Evolutionary conservation across 2,888 invertebrate species (phyloP).

Genomic region (Agriotes lineatus): DNA sequence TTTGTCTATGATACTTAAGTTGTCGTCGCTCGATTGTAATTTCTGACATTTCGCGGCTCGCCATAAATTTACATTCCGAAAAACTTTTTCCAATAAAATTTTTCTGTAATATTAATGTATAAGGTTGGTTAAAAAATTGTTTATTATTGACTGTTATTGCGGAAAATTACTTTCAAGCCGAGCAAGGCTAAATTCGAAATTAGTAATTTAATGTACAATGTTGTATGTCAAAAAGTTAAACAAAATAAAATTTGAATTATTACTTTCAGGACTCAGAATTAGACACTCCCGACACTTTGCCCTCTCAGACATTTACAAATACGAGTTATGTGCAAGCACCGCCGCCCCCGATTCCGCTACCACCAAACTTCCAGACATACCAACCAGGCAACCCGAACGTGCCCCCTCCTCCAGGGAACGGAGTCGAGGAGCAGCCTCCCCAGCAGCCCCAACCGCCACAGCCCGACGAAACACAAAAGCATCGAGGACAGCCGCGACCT

Average conservation of each 20-base stretch:
- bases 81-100: too few species aligned
- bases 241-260: not conserved
- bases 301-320: constrained; percentile 88
- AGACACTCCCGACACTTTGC: constrained; percentile 81
- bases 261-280: constrained; percentile 78
- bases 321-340: constrained; percentile 78
- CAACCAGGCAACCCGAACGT: constrained; percentile 57
- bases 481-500: constrained; percentile 50
- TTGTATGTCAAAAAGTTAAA: too few species aligned
- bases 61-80: too few species aligned
- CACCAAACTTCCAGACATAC: constrained; percentile 66
- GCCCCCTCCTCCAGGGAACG: constrained; percentile 53
- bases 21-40: too few species aligned
- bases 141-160: too few species aligned
- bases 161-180: too few species aligned
- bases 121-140: too few species aligned
- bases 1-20: too few species aligned
- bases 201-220: too few species aligned
- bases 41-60: too few species aligned
- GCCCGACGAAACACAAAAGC: constrained; percentile 56
- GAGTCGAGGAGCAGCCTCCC: constrained; percentile 48
- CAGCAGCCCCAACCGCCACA: constrained; percentile 55
- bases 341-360: constrained; percentile 71
- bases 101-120: too few species aligned
- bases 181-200: too few species aligned